Conservation (phyloP, 2,888 invertebrate species). For the Piscicola geometra region DNA sequence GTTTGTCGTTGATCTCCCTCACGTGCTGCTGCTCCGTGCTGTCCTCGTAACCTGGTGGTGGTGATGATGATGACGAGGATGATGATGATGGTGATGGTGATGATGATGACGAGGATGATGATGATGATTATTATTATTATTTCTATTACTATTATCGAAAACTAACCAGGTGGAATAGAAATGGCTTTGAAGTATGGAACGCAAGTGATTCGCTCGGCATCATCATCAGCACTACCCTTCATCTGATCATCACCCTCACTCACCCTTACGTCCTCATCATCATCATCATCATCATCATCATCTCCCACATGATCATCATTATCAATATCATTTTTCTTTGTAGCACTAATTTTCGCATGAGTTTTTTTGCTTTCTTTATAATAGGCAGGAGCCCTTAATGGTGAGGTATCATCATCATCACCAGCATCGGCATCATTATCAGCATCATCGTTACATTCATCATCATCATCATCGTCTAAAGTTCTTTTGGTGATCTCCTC, state of each 20-base stretch:
- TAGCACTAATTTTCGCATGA: no score
- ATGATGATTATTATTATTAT: no score
- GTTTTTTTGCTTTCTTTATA: background rate
- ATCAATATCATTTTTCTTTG: no score
- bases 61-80: no score
- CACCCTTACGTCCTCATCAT: background rate
- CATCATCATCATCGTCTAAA: background rate
- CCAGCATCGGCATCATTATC: background rate
- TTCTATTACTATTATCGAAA: background rate
- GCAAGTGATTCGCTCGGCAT: background rate
- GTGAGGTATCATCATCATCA: background rate
- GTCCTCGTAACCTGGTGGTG: constrained; percentile 44
- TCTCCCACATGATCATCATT: no score
- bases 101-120: no score
- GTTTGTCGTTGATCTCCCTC: constrained; percentile 53
- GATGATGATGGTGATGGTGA: no score
- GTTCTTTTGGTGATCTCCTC: background rate
- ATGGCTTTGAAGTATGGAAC: background rate
- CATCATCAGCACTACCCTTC: background rate
- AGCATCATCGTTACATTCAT: background rate
- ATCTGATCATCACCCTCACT: background rate
- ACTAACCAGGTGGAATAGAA: constrained; percentile 20
- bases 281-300: no score
- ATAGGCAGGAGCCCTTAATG: background rate
- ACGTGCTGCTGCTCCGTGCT: constrained; percentile 50